Percentiles rank a stretch among this genome's conserved stretches.
phyloP scores from a whole-genome alignment of 2,888 invertebrate genomes.

The Eupeodes luniger region DNA sequence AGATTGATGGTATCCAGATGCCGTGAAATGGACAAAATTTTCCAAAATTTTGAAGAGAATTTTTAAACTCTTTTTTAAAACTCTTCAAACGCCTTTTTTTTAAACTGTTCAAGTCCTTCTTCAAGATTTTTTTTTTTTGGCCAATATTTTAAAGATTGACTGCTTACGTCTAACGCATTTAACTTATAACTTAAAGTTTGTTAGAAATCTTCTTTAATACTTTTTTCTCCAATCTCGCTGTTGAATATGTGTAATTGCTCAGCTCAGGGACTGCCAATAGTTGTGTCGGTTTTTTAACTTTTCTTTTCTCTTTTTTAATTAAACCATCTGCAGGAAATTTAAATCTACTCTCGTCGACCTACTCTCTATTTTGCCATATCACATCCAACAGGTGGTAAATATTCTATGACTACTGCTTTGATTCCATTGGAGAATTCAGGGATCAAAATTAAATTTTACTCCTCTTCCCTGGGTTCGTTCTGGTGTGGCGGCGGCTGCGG shows the following conservation, averaged over 20 bases:
- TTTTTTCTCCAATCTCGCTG: background rate
- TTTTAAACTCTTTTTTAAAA: too few species aligned
- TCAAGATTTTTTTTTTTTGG: too few species aligned
- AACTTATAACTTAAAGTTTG: background rate
- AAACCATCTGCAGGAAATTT: slow-evolving; percentile 56
- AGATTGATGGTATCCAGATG: too few species aligned
- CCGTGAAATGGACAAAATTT: too few species aligned
- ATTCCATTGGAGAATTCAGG: slow-evolving; percentile 50
- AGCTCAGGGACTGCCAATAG: slow-evolving; percentile 21
- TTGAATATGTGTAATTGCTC: background rate
- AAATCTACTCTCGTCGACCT: slow-evolving; percentile 53
- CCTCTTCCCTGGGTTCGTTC: slow-evolving; percentile 7
- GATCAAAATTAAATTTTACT: slow-evolving; percentile 71
- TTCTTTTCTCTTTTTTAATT: slow-evolving; percentile 47
- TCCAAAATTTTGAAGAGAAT: too few species aligned
- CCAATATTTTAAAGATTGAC: too few species aligned
- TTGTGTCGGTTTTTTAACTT: background rate
- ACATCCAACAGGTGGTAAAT: slow-evolving; percentile 57
- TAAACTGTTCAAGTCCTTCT: too few species aligned
- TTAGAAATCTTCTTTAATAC: background rate
- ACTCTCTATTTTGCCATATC: background rate
- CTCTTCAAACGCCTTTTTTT: too few species aligned
- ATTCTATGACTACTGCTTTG: slow-evolving; percentile 47
- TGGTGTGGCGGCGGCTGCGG: background rate
- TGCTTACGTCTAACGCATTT: too few species aligned